A percentile compares a stretch with the other conserved stretches of the same genome.
phyloP scores from a whole-genome alignment of 1,140 invertebrate species.

The Notospermus geniculatus region DNA sequence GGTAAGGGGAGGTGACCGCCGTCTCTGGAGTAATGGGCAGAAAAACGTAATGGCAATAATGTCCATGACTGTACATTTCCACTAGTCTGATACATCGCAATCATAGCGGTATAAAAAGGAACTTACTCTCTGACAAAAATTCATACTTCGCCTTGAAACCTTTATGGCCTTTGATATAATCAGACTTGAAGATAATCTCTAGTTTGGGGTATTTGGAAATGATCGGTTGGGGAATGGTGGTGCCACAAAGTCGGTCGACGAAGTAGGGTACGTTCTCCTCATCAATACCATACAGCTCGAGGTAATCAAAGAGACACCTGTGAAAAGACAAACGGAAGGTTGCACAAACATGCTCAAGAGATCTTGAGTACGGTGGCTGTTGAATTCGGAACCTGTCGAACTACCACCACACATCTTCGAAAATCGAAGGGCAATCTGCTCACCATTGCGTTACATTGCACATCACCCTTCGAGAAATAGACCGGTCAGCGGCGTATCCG shows the following conservation, averaged over 20 bases:
- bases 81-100: too few species aligned
- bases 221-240: constrained; percentile 4
- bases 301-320: constrained; percentile 7
- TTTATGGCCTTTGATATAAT: constrained; percentile 1
- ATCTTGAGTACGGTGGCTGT: not conserved
- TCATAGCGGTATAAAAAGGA: not conserved
- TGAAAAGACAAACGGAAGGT: too few species aligned
- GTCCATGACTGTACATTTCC: too few species aligned
- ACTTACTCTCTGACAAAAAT: constrained; percentile 6
- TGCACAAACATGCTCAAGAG: not conserved
- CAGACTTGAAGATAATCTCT: constrained; percentile 7
- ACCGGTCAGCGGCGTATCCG: too few species aligned
- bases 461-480: too few species aligned
- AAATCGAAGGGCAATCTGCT: too few species aligned
- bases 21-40: too few species aligned
- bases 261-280: not conserved
- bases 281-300: not conserved
- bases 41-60: too few species aligned
- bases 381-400: not conserved
- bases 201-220: constrained; percentile 4
- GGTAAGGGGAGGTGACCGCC: too few species aligned
- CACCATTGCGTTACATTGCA: too few species aligned
- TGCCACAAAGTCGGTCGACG: not conserved
- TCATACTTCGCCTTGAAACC: constrained; percentile 8
- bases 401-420: too few species aligned